Evolutionary conservation across 2,888 invertebrate species (phyloP), one percentile per base, ranked within the genome.

Genomic region (Apotomis capreana): DNA sequence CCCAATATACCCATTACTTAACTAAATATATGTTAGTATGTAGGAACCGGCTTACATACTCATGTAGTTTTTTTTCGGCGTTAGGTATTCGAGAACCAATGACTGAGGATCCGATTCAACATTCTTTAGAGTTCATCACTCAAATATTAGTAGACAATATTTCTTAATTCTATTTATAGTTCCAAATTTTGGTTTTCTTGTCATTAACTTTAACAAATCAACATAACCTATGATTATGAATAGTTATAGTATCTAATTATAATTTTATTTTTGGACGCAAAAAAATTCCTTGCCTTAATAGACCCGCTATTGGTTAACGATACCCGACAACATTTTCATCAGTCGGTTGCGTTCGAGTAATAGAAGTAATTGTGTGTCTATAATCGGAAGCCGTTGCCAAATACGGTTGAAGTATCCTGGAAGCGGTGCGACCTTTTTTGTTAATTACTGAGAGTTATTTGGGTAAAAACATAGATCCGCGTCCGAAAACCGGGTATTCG

Each of bases 331-430:
- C 6, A 44, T 55, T 64, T 65, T 65, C 36, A 44, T 57, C 12
- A 26, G 55, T 26, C 40, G 65, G 65, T 57, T 57, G 55, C 46
- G 5, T 36, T 46, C 36, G 6, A 15, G 46, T 44, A 49, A 44
- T 44, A 15, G 15, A 37, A 40, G n/a, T 63, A 44, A 36, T 26
- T 49, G 52, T 40, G 54, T 15, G 54, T 55, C 12, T 63, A 64
- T 46, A 36, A 57, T 46, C 63, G 69, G 69, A 69, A 63, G 15
- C 26, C 46, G 57, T 37, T 51, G 40, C 10, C 44, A n/a, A 54
- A 58, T 51, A 58, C n/a, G 13, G n/a, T 9, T 62, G 49, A n/a
- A 69, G 57, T 51, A 57, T 69, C 63, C 69, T 63, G 69, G 57
- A 65, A 44, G 51, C 62, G 49, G 12, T 12, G 15, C 62, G 62